Evolutionary conservation across 2,888 invertebrate species (phyloP), one percentile per base, ranked within the genome.

Genomic region (Orthosia gothica): DNA sequence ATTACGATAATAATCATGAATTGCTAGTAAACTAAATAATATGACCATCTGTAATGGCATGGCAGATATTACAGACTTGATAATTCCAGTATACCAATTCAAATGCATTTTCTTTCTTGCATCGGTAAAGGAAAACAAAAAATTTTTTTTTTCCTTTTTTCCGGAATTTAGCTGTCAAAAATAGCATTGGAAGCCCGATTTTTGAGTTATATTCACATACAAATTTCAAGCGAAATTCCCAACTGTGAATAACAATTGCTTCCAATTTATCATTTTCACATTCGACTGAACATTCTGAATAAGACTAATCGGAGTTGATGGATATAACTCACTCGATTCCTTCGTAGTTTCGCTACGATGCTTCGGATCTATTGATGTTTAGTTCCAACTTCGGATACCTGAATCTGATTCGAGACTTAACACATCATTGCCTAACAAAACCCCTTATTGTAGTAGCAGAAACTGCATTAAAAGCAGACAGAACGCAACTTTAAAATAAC

Each of bases 231-330:
- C 69, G 63, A 86, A 83, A 85, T 87, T 61, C 57, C 16, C 82
- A 73, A 83, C 78, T 63, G 45, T 50, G 57, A 81, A 64, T 82
- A 82, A 78, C 76, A 74, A 79, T 78, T 73, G 76, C 81, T 79
- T 77, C 81, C 74, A 87, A 87, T 89, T 88, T 89, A 89, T 86
- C 85, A 89, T 87, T 89, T 89, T 87, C 79, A 83, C 82, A 84
- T 85, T 86, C 72, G 83, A 88, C 79, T 85, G 90, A 75, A 76
- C 84, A 85, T 74, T 79, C 68, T 88, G 83, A 90, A 89, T 86
- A 84, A 70, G 74, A 74, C 82, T 81, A 85, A 87, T 88, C 80
- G 79, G 77, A 70, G 55, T 72, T 67, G 65, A 67, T 83, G 50
- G 67, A 54, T 67, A 58, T 61, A 70, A 75, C 66, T 75, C 52